These are phyloP conservation scores for Crocidura indochinensis DNA, from an alignment of 2,797 vertebrate genomes.

Conservation along the genomic window DNA sequence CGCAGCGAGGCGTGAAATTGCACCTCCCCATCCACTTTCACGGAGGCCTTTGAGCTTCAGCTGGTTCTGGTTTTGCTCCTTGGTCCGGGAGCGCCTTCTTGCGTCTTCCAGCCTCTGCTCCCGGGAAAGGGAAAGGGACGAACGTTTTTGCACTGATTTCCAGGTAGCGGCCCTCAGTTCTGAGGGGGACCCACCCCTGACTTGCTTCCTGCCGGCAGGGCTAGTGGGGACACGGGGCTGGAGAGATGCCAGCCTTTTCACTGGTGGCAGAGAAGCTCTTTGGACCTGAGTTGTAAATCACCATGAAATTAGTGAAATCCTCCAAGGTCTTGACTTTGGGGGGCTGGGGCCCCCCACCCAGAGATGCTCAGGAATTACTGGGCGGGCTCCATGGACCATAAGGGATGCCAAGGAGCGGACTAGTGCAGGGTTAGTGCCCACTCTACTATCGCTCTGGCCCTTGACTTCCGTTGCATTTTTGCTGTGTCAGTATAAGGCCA, in stretches of 20 bases:
- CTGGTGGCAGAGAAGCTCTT: too few species aligned
- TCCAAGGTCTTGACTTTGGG: constrained; percentile 47
- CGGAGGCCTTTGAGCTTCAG: constrained; percentile 56
- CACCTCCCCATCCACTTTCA: constrained; percentile 69
- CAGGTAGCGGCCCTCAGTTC: constrained; percentile 69
- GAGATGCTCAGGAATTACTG: too few species aligned
- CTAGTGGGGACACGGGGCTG: too few species aligned
- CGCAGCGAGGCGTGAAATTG: constrained; percentile 76
- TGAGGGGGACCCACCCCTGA: constrained; percentile 1
- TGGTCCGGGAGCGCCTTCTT: constrained; percentile 50
- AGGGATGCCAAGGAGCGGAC: too few species aligned
- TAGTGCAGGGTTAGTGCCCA: too few species aligned
- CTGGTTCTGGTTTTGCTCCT: constrained; percentile 59
- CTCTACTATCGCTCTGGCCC: too few species aligned
- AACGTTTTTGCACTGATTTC: constrained; percentile 79
- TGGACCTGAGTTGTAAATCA: constrained; percentile 59
- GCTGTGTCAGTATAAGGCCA: constrained; percentile 36
- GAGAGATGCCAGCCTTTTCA: too few species aligned
- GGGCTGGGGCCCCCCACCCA: too few species aligned
- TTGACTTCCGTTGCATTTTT: constrained; percentile 33
- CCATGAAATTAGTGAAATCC: constrained; percentile 80
- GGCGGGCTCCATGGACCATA: too few species aligned
- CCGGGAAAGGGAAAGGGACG: too few species aligned
- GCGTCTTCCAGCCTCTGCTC: not conserved
- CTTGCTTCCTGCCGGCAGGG: too few species aligned